Base-by-base conservation (phyloP, 2,113 vertebrate species). In the Osmerus eperlanus region DNA sequence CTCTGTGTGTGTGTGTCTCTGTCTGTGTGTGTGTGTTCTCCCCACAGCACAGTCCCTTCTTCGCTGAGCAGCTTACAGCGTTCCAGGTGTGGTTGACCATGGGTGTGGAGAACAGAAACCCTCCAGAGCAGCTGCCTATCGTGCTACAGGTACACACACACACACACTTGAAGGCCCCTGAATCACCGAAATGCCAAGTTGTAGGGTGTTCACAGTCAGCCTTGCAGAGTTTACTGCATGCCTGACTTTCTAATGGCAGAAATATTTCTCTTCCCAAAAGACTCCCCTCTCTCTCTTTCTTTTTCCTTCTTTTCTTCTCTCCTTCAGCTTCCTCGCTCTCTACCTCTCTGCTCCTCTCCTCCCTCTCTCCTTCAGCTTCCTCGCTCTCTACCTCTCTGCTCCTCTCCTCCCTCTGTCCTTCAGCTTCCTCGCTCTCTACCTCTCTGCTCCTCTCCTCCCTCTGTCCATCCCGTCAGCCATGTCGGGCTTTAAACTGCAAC, bases 51-150 rank as follows among this genome's bases (percentile, higher is more conserved):
- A 99, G 97, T 67, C 96, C 96, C 0, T 99, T 99, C 92, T 99
- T 99, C 0, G 95, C 95, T 0, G 97, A 99, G 89, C 97, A 99
- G 91, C 92, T 99, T 81, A 99, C 97, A 0, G 97, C 97, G 0
- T 99, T 99, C 90, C 94, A 99, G 90, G 97, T 99, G 73, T 99
- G 97, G 97, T 83, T 99, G 76, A 97, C 96, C 0, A 98, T 99
- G 96, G 97, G 97, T 0, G 96, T 99, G 86, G 97, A 99, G 88
- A 99, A 99, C 93, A 90, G 97, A 78, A 99, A 95, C 84, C 97
- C 97, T 0, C 97, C 97, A 0, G 97, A 99, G 87, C 97, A 99
- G 87, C 95, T 99, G 5, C 97, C 97, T 18, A 99, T 99, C 0
- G 96, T 99, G 0, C 84, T 99, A 56, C 97, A 98, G 96, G 97